A percentile compares a stretch with the other conserved stretches of the same genome.
These are phyloP conservation scores for Corythornis vintsioides DNA, from an alignment of 2,113 vertebrate species.

Conservation along the genomic window DNA sequence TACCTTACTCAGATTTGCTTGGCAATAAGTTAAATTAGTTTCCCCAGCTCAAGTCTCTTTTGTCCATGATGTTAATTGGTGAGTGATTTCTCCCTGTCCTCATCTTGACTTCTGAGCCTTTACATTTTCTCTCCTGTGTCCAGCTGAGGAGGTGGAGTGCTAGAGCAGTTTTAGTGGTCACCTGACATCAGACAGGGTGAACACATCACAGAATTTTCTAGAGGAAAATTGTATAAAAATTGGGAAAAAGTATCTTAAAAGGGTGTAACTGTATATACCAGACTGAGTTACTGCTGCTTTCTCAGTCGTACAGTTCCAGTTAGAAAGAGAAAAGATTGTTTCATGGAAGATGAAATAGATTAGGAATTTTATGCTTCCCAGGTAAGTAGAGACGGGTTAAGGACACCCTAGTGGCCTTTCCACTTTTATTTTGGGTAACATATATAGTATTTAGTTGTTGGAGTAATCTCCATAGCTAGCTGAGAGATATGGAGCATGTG, in stretches of 20 bases:
- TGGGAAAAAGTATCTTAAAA: not conserved
- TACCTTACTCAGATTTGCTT: not conserved
- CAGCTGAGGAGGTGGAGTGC: not conserved
- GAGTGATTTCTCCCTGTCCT: not conserved
- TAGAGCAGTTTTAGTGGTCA: not conserved
- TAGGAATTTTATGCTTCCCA: not conserved
- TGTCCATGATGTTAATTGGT: rapidly evolving
- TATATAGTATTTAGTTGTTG: not conserved
- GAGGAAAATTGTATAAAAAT: not conserved
- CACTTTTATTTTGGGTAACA: not conserved
- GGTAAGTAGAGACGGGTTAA: not conserved
- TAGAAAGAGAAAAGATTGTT: not conserved
- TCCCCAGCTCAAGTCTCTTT: not conserved
- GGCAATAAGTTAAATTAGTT: not conserved
- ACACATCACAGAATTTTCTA: not conserved
- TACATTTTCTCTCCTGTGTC: not conserved
- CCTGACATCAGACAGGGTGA: not conserved
- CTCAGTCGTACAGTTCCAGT: not conserved
- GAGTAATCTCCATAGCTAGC: not conserved
- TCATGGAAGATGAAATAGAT: not conserved
- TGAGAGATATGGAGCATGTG: not conserved
- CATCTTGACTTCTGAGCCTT: rapidly evolving
- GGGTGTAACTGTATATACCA: not conserved
- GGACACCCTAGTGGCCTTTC: not conserved
- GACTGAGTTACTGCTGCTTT: not conserved